These are phyloP conservation scores for Tortricodes alternella DNA, from an alignment of 2,888 invertebrate species.

Conservation along the genomic window DNA sequence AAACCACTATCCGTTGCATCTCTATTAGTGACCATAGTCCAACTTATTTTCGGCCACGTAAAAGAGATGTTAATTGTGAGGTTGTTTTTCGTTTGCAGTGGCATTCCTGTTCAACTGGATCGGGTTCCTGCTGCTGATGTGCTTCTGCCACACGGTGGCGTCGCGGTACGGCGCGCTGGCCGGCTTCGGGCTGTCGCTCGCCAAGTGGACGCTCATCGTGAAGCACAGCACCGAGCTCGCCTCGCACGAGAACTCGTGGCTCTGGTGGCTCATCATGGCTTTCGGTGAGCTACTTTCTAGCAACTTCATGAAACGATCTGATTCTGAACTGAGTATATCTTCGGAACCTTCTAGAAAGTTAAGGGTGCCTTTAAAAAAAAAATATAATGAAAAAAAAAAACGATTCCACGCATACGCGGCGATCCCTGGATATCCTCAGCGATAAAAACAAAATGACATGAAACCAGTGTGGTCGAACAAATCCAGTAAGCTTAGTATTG, in stretches of 20 bases:
- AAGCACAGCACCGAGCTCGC: constrained; percentile 95
- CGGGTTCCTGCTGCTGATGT: constrained; percentile 95
- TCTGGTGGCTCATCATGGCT: constrained; percentile 96
- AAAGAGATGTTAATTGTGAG: neutral
- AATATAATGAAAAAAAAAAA: no score
- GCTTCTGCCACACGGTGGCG: constrained; percentile 96
- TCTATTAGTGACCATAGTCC: no score
- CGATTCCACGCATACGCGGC: no score
- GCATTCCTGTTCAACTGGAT: constrained; percentile 98
- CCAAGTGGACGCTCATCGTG: constrained; percentile 97
- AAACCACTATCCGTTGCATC: no score
- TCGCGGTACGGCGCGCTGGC: constrained; percentile 96
- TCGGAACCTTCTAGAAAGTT: no score
- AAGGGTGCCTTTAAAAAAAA: no score
- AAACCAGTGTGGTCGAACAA: no score
- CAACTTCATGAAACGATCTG: neutral
- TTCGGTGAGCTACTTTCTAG: constrained; percentile 84
- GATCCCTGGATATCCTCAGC: no score
- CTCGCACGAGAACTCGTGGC: constrained; percentile 94
- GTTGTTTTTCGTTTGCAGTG: constrained; percentile 78
- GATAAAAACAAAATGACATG: no score
- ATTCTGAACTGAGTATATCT: no score
- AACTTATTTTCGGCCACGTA: no score
- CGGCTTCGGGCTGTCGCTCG: constrained; percentile 95
- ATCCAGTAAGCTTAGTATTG: no score